Percentiles rank a stretch among this genome's conserved stretches.
These are phyloP conservation scores for Pogonocichla stellata DNA, from an alignment of 2,113 vertebrate genomes.

Conservation along the genomic window DNA sequence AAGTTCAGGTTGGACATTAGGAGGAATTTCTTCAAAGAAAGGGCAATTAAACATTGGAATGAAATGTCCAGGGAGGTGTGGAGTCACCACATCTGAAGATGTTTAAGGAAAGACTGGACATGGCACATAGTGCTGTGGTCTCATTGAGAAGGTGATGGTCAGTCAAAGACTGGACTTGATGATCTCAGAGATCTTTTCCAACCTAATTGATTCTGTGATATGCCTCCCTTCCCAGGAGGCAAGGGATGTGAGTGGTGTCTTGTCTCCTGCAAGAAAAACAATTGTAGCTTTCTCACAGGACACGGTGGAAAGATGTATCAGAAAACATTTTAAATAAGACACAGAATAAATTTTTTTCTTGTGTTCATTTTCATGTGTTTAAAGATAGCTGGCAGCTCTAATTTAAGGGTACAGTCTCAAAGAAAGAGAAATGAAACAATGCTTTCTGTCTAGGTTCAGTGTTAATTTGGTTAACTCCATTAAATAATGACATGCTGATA, in stretches of 20 bases:
- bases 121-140: not conserved
- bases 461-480: not conserved
- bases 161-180: not conserved
- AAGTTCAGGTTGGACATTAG: not conserved
- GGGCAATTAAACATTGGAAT: not conserved
- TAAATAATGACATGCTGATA: not conserved
- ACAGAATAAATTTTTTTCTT: not conserved
- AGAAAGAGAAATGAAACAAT: not conserved
- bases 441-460: not conserved
- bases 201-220: not conserved
- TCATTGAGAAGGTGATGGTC: not conserved
- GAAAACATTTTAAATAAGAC: not conserved
- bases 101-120: not conserved
- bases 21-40: not conserved
- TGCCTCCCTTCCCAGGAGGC: not conserved
- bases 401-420: not conserved
- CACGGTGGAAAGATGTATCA: accelerated
- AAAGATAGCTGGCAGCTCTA: not conserved
- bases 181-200: not conserved
- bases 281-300: not conserved
- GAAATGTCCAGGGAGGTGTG: not conserved
- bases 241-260: not conserved
- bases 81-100: not conserved
- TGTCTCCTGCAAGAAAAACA: not conserved
- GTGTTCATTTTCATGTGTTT: not conserved